These are phyloP conservation scores for Pampus argenteus DNA, from an alignment of 2,797 vertebrate genomes.

Conservation along the genomic window DNA sequence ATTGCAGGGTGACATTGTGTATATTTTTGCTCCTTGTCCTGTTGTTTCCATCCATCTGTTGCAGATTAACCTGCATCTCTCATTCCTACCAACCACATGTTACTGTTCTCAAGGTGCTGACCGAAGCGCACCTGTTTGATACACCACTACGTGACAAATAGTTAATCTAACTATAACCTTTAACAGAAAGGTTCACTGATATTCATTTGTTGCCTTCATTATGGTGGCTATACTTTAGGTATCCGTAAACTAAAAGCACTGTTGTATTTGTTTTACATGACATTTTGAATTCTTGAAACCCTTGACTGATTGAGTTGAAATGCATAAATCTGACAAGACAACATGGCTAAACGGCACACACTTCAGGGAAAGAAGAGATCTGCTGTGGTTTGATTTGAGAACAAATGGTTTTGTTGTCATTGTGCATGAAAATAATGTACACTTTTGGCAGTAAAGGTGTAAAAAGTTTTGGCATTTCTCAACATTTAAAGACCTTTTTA, in stretches of 20 bases:
- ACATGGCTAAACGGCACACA: background rate
- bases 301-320: conserved; percentile 16
- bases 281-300: background rate
- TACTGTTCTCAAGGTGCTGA: conserved; percentile 28
- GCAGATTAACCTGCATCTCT: conserved; percentile 55
- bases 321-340: conserved; percentile 20
- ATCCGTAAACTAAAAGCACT: background rate
- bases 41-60: conserved; percentile 60
- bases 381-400: background rate
- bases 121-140: conserved; percentile 29
- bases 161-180: background rate
- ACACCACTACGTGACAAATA: conserved; percentile 14
- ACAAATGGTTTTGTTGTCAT: conserved; percentile 17
- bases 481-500: background rate
- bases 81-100: conserved; percentile 36
- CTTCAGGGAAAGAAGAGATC: background rate
- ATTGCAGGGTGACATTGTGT: conserved; percentile 24
- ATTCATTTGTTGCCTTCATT: background rate
- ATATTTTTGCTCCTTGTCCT: conserved; percentile 24
- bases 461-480: background rate
- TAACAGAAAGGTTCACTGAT: background rate
- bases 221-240: background rate
- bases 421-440: conserved; percentile 3
- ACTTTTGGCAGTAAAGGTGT: background rate
- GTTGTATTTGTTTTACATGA: conserved; percentile 4